Evolutionary conservation across 2,888 invertebrate genomes (phyloP), one percentile per base, ranked within the genome.

Genomic region (Clivina fossor): DNA sequence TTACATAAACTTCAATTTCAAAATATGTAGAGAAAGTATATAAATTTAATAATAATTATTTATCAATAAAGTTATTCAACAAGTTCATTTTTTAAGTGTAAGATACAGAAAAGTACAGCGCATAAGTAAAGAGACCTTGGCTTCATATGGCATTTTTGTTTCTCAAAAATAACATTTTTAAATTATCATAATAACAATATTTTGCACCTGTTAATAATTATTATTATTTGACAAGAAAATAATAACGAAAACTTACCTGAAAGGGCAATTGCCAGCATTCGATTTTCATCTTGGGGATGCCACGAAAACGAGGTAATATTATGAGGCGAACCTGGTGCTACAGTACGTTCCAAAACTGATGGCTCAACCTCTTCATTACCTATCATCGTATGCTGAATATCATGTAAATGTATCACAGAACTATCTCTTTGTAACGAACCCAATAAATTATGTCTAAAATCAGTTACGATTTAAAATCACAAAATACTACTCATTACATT

Each of bases 401-500:
- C 94, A 70, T 92, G 91, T 28, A 96, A 78, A 60, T 88, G 86
- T 19, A 96, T 77, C 9, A 83, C 80, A 33, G 79, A 77, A 35
- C 84, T 85, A 65, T 95, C 95, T 58, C 88, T 84, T 69, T 89
- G 88, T 57, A 95, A 75, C 0, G 89, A 87, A 16, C 91, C 85
- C 40, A 96, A 75, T 48, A 93, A 76, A 71, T 91, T 92, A 56
- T 78, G 64, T 76, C 86, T 81, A 66, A 28, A 71, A 68, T 57
- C n/a, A 46, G n/a, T 38, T 32, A 35, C 1, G 15, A 22, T 28
- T n/a, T 40, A 57, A 30, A 41, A 13, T 28, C 2, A 38, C 15
- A 18, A n/a, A 35, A 22, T 20, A 15, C 13, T 18, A 44, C 4
- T 13, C 15, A 30, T 32, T 8, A 9, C n/a, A 9, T 41, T 41